Evolutionary conservation across 2,113 vertebrate genomes (phyloP), one percentile per base, ranked within the genome.

Genomic region (Oncorhynchus kisutch): DNA sequence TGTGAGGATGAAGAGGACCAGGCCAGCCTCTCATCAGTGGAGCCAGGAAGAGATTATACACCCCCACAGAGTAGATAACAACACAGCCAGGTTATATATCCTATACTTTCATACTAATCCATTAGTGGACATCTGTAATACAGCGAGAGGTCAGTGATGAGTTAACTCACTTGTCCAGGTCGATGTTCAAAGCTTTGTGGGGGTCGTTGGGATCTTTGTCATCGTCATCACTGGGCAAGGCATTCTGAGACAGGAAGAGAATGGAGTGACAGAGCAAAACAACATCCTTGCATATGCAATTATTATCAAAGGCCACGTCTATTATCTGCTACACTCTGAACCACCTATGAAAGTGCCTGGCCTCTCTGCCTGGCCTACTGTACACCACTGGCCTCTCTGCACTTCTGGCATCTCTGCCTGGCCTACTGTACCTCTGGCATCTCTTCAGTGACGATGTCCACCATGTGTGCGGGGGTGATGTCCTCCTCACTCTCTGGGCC

Each of bases 171-270:
- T 94, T 99, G 86, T 99, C 98, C 81, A 99, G 80, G 86, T 99
- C 98, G 0, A 99, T 97, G 81, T 99, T 97, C 88, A 99, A 92
- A 1, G 98, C 98, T 89, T 96, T 98, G 87, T 99, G 98, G 0
- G 98, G 98, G 80, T 99, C 98, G 0, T 96, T 98, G 67, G 97
- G 96, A 84, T 99, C 98, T 87, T 97, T 98, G 85, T 99, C 97
- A 20, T 99, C 98, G 27, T 99, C 98, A 3, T 99, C 98, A 67
- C 98, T 99, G 71, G 98, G 98, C 90, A 99, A 91, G 81, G 98
- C 98, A 57, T 99, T 99, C 98, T 99, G 85, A 67, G 51, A 54
- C 5, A 54, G 51, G 14, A 54, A 54, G 51, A 16, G 51, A 54
- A 18, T 16, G 51, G 51, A 18, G 13, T 18, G 51, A 18, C 51